phyloP scores from a whole-genome alignment of 2,113 vertebrate genomes.

The Lampris incognitus region DNA sequence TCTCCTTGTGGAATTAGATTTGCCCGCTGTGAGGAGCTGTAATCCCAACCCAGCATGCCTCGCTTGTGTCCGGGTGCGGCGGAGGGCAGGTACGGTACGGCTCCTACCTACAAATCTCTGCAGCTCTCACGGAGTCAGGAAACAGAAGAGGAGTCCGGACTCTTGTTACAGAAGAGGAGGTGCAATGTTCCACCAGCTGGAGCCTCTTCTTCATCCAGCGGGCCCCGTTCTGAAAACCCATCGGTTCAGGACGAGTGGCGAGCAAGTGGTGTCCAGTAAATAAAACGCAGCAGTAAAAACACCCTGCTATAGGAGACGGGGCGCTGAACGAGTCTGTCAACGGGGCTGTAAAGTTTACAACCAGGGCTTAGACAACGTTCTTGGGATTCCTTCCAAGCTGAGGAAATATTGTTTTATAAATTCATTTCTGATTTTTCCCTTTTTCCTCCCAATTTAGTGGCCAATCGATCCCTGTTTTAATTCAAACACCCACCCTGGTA shows the following conservation, averaged over 20 bases:
- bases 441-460: too few relatives aligned
- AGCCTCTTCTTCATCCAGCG: slow-evolving; percentile 50
- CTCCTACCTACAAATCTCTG: slow-evolving; percentile 47
- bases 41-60: slow-evolving; percentile 40
- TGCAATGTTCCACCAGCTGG: slow-evolving; percentile 28
- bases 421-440: too few relatives aligned
- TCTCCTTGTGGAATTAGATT: slow-evolving; percentile 44
- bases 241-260: background rate
- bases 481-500: too few relatives aligned
- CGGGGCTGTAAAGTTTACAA: too few relatives aligned
- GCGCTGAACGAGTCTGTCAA: too few relatives aligned
- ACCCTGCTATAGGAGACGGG: too few relatives aligned
- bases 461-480: too few relatives aligned
- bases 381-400: too few relatives aligned
- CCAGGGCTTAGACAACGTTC: too few relatives aligned
- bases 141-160: slow-evolving; percentile 56
- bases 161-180: background rate
- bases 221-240: slow-evolving; percentile 19
- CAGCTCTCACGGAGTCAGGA: slow-evolving; percentile 34
- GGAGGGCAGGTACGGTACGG: slow-evolving; percentile 42
- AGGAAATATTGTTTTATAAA: too few relatives aligned
- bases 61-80: slow-evolving; percentile 47
- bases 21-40: slow-evolving; percentile 15
- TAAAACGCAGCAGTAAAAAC: too few relatives aligned
- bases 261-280: slow-evolving; percentile 2